Base-by-base conservation (phyloP, 2,888 invertebrate species). In the Eupeodes luniger region DNA sequence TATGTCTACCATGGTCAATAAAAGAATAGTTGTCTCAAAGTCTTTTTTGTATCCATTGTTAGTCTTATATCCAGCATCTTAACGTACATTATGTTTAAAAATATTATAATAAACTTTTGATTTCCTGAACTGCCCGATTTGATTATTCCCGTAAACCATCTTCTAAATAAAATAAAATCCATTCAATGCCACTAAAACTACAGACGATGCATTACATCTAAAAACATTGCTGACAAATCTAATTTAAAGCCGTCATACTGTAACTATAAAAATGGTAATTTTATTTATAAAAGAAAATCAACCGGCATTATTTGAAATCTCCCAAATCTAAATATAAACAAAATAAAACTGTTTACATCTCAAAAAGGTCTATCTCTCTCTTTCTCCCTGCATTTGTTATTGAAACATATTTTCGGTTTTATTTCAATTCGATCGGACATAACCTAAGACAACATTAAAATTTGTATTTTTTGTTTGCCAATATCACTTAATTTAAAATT, bases 371-470 rank as follows among this genome's bases (percentile, higher is more conserved):
- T 70, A 10, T 44, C 19, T n/a, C 7, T 27, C 27, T 27, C 27
- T 27, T 27, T 27, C 27, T 27, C 27, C 27, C 27, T 55, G 7
- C 4, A 14, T 14, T 19, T 55, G 19, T 19, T 44, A 40, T 55
- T 70, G 70, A 55, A 55, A 16, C 11, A 36, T 40, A 55, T 40
- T 55, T 40, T 40, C 57, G 9, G 9, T 40, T 61, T 47, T 36
- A 57, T 7, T 34, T 70, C 44, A 49, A 12, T 11, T 19, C 27
- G 57, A 34, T 81, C 67, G 49, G 70, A 69, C 74, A 59, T 78
- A 81, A 86, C 81, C 85, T 75, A 62, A 81, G 85, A 69, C 85
- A 86, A 81, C 59, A 62, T 57, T 40, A 27, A 27, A 27, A 27
- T 27, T 27, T 27, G 27, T 3, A 55, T 53, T 62, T 27, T 53